Conservation (phyloP, 2,797 vertebrate species). For the Pseudocheirus occidentalis region DNA sequence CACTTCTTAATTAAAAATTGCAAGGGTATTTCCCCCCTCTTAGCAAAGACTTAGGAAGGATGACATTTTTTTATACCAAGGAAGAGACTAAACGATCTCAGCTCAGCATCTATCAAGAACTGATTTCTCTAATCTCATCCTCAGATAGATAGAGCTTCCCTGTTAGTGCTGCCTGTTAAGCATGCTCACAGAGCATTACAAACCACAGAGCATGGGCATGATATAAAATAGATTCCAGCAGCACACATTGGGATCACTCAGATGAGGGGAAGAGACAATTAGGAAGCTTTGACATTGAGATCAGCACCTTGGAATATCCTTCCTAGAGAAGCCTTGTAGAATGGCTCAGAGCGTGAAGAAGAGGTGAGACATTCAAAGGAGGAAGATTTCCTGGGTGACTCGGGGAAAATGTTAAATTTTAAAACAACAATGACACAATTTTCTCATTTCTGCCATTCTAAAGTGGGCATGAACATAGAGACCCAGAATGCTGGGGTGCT, state of each 20-base stretch:
- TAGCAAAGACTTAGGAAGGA: slow-evolving; percentile 24
- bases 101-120: not conserved
- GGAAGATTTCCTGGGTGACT: not conserved
- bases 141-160: not conserved
- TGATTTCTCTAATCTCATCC: not conserved
- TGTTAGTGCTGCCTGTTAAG: not conserved
- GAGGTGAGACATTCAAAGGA: not conserved
- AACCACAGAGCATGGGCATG: not conserved
- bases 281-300: not conserved
- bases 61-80: not conserved
- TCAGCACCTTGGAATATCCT: not conserved
- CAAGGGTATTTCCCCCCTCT: slow-evolving; percentile 25
- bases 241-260: not conserved
- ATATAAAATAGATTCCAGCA: not conserved
- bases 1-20: slow-evolving; percentile 41
- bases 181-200: not conserved
- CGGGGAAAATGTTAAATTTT: not conserved
- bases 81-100: not conserved
- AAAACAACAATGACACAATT: not conserved
- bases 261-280: not conserved
- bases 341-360: not conserved
- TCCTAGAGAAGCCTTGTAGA: not conserved
- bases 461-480: not conserved
- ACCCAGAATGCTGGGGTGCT: not conserved
- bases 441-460: not conserved